Percentiles rank a stretch among this genome's conserved stretches.
These are phyloP conservation scores for Notothenia rossii DNA, from an alignment of 2,113 vertebrate species.

Conservation along the genomic window DNA sequence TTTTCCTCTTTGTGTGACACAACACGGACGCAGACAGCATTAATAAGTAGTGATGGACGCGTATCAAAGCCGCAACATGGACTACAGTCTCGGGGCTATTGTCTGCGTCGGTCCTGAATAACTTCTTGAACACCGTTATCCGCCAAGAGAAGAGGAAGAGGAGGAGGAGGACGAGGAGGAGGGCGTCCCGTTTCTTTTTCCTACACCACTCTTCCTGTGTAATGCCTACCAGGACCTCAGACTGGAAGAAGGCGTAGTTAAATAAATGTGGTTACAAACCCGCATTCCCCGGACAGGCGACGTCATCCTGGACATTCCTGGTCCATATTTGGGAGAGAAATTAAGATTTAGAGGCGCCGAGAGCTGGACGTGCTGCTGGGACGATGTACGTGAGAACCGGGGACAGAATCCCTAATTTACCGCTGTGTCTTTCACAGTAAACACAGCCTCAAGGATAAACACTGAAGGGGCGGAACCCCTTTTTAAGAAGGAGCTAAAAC, in stretches of 20 bases:
- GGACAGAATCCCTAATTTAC: neutral
- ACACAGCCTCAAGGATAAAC: neutral
- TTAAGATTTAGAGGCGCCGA: slow-evolving; percentile 41
- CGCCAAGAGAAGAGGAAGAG: slow-evolving; percentile 65
- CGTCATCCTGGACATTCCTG: slow-evolving; percentile 83
- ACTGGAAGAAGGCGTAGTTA: slow-evolving; percentile 74
- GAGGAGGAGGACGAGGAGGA: slow-evolving; percentile 50
- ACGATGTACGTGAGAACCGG: neutral
- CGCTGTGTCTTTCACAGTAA: neutral
- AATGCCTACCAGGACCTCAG: slow-evolving; percentile 64
- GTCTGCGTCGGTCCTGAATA: slow-evolving; percentile 65
- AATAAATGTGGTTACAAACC: slow-evolving; percentile 70
- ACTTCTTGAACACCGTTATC: slow-evolving; percentile 81
- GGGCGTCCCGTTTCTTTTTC: slow-evolving; percentile 75
- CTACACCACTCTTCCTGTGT: slow-evolving; percentile 75
- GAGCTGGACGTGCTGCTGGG: neutral
- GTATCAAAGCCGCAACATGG: slow-evolving; percentile 15
- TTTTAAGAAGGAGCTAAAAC: neutral
- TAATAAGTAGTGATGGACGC: slow-evolving; percentile 39
- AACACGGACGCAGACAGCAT: slow-evolving; percentile 32
- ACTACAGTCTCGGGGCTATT: slow-evolving; percentile 48
- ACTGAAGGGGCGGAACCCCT: neutral
- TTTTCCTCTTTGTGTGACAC: slow-evolving; percentile 38
- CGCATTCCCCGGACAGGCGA: slow-evolving; percentile 71
- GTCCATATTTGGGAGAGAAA: slow-evolving; percentile 83